phyloP scores from a whole-genome alignment of 2,113 vertebrate genomes.

The Calidris pygmaea region DNA sequence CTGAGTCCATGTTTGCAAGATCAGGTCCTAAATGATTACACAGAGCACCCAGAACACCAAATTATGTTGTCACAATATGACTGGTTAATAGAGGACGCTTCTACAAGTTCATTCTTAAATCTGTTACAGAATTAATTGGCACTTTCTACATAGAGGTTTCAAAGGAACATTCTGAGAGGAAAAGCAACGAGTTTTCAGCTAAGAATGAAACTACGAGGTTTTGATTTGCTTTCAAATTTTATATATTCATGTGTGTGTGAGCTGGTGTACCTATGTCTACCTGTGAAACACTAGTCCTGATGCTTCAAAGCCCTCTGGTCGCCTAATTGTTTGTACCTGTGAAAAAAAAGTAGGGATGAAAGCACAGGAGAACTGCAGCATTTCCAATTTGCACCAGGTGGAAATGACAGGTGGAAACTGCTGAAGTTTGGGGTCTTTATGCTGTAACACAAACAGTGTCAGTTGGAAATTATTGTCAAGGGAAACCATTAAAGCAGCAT shows the following conservation, averaged over 20 bases:
- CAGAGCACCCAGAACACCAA: neutral
- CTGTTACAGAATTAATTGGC: neutral
- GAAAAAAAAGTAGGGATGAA: neutral
- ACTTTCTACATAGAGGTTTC: neutral
- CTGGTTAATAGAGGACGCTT: neutral
- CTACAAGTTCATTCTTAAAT: neutral
- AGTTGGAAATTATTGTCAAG: neutral
- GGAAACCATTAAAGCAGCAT: neutral
- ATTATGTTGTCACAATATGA: neutral
- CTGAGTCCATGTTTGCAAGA: neutral
- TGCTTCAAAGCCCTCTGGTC: neutral
- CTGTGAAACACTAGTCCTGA: neutral
- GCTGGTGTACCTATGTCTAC: too few relatives aligned
- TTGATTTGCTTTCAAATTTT: neutral
- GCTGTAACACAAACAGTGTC: neutral
- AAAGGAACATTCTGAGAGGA: neutral
- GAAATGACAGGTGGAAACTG: neutral
- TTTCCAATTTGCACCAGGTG: neutral
- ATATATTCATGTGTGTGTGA: rapidly evolving
- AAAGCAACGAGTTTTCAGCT: neutral
- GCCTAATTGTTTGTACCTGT: rapidly evolving
- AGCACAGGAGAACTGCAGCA: neutral
- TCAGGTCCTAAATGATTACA: neutral
- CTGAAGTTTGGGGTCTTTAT: neutral
- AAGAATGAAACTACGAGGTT: neutral